Evolutionary conservation across 2,113 vertebrate genomes (phyloP).

Genomic region (Datnioides undecimradiatus): DNA sequence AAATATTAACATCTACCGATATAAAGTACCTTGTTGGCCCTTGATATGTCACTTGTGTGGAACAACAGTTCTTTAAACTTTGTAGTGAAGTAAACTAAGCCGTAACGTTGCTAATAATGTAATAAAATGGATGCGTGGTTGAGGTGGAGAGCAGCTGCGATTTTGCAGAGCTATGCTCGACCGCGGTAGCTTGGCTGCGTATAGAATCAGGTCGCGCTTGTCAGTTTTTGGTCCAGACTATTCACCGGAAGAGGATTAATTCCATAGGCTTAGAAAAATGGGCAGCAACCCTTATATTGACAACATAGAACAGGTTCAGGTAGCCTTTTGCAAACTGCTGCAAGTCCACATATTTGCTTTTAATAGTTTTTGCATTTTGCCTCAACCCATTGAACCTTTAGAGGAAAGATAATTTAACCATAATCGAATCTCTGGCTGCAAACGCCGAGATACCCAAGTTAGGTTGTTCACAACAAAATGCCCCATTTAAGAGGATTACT

Average conservation of each 20-base stretch:
- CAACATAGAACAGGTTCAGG: background rate
- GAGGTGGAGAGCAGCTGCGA: conserved; percentile 7
- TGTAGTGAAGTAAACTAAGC: no score
- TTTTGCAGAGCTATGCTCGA: background rate
- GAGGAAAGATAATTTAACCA: background rate
- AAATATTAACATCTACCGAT: background rate
- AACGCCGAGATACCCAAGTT: background rate
- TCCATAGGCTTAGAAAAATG: conserved; percentile 2
- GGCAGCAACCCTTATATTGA: background rate
- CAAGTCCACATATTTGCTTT: background rate
- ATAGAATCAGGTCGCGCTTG: conserved; percentile 7
- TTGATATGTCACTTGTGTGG: rapidly evolving
- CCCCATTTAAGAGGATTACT: conserved; percentile 50
- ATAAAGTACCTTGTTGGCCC: background rate
- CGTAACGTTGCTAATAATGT: background rate
- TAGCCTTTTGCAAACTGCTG: background rate
- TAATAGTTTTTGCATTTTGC: background rate
- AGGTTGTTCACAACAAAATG: background rate
- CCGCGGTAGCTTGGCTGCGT: background rate
- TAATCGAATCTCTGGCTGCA: background rate
- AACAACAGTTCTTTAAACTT: rapidly evolving
- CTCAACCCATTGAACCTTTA: background rate
- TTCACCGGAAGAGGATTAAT: conserved; percentile 37
- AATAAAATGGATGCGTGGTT: background rate
- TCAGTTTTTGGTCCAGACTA: conserved; percentile 49